Evolutionary conservation across 2,797 vertebrate genomes (phyloP).

Genomic region (Clarias platycephalus): DNA sequence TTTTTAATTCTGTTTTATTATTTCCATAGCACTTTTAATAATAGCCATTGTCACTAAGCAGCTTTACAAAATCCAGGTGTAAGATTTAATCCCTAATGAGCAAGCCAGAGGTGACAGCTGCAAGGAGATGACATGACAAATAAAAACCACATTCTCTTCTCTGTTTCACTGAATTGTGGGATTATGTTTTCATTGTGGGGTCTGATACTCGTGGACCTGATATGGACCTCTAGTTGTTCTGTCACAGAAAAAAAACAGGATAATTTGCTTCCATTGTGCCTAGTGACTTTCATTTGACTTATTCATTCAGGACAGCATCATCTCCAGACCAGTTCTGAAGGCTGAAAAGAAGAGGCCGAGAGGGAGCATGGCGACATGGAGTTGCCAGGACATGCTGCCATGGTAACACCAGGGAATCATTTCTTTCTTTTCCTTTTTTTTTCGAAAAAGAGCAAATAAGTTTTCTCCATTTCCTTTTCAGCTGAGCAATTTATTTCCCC

Average conservation of each 20-base stretch:
- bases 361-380: constrained; percentile 44
- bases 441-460: constrained; percentile 40
- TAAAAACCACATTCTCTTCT: neutral
- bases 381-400: constrained; percentile 50
- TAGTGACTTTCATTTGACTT: constrained; percentile 70
- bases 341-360: constrained; percentile 47
- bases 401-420: constrained; percentile 68
- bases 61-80: neutral
- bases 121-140: neutral
- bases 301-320: constrained; percentile 65
- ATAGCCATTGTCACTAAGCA: neutral
- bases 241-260: constrained; percentile 6
- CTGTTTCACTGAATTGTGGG: neutral
- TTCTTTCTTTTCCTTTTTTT: constrained; percentile 56
- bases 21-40: neutral
- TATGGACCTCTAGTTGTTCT: constrained; percentile 14
- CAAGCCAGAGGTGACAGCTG: neutral
- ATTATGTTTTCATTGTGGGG: neutral
- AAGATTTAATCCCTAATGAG: neutral
- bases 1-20: neutral
- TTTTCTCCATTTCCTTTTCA: constrained; percentile 50
- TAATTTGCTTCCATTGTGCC: constrained; percentile 43
- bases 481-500: constrained; percentile 43
- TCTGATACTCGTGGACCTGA: neutral
- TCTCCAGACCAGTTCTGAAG: constrained; percentile 14